These are phyloP conservation scores for Pleuronectes platessa DNA, from an alignment of 2,113 vertebrate genomes.

Conservation along the genomic window DNA sequence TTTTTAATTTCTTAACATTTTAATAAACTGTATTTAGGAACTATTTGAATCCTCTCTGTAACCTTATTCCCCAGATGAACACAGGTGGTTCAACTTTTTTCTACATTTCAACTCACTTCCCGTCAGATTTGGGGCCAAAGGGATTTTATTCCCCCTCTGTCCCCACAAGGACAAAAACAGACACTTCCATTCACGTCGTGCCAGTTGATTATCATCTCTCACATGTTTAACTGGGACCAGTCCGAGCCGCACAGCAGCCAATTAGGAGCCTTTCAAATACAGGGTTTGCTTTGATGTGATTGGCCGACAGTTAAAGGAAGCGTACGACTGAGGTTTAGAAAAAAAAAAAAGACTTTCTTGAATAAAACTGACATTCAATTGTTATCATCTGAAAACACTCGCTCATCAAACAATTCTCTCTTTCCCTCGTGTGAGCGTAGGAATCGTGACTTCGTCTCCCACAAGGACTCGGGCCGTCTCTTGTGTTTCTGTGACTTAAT, in stretches of 20 bases:
- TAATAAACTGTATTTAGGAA: too few relatives aligned
- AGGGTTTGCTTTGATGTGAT: constrained; percentile 8
- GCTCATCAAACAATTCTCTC: background rate
- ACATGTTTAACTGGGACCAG: constrained; percentile 1
- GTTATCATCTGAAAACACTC: background rate
- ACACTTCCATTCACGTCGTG: background rate
- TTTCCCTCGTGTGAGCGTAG: background rate
- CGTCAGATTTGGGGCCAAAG: background rate
- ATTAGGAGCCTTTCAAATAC: constrained; percentile 4
- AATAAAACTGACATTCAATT: background rate
- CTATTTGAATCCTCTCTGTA: background rate
- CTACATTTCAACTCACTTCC: background rate
- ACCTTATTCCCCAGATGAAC: background rate
- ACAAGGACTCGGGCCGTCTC: background rate
- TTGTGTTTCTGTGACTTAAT: background rate
- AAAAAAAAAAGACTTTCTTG: too few relatives aligned
- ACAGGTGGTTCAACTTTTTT: background rate
- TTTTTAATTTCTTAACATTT: too few relatives aligned
- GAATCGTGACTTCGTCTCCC: background rate
- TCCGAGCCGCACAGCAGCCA: background rate
- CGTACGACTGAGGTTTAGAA: background rate
- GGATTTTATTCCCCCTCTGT: constrained; percentile 5
- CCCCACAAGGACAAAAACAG: background rate
- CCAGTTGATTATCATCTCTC: constrained; percentile 2
- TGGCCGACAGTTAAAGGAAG: background rate